These are phyloP conservation scores for Drosophila mercatorum DNA, from an alignment of 2,888 invertebrate genomes.

Conservation along the genomic window DNA sequence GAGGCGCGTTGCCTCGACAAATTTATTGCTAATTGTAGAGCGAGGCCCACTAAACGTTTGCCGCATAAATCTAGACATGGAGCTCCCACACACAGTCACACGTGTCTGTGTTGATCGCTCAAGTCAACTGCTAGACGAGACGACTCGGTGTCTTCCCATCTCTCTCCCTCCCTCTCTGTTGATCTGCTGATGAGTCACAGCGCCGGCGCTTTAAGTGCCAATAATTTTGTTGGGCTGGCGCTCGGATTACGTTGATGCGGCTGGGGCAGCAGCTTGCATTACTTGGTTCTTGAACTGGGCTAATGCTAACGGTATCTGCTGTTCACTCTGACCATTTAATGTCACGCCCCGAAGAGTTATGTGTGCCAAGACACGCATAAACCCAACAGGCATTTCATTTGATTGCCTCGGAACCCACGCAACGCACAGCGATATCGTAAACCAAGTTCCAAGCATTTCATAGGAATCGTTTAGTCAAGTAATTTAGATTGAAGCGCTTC, in stretches of 20 bases:
- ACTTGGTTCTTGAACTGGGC: constrained; percentile 36
- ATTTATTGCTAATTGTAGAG: constrained; percentile 79
- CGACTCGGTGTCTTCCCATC: constrained; percentile 14
- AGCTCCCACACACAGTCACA: constrained; percentile 52
- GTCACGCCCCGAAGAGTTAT: constrained; percentile 47
- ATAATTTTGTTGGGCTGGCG: constrained; percentile 50
- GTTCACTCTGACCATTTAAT: constrained; percentile 27
- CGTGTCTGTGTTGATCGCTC: not conserved
- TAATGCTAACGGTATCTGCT: constrained; percentile 57
- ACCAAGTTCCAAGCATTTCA: constrained; percentile 11
- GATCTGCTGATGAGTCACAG: constrained; percentile 61
- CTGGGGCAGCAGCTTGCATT: constrained; percentile 39
- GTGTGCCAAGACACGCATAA: constrained; percentile 49
- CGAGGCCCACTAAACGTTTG: constrained; percentile 62
- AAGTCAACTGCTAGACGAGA: constrained; percentile 14
- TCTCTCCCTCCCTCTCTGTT: not conserved
- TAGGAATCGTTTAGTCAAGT: constrained; percentile 44
- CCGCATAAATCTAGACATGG: constrained; percentile 52
- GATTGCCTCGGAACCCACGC: constrained; percentile 46
- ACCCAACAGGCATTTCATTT: constrained; percentile 36
- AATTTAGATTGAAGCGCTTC: constrained; percentile 51
- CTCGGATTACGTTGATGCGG: constrained; percentile 54
- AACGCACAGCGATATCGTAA: constrained; percentile 13
- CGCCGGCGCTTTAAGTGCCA: constrained; percentile 48
- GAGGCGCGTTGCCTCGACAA: constrained; percentile 60